A percentile compares a stretch with the other conserved stretches of the same genome.
These are phyloP conservation scores for Serinus canaria DNA, from an alignment of 2,113 vertebrate genomes.

Conservation along the genomic window DNA sequence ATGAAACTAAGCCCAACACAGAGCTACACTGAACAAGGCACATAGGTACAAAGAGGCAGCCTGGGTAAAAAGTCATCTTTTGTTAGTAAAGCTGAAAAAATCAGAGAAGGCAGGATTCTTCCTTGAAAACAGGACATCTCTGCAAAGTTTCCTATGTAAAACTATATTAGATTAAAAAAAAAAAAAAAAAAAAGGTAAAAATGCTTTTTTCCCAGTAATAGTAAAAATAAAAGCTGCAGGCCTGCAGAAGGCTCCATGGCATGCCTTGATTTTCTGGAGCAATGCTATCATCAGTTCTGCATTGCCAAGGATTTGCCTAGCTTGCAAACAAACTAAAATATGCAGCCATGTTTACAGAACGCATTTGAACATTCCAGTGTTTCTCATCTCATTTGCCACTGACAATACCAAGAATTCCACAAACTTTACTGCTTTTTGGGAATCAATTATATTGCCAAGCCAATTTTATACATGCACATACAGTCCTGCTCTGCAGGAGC, in stretches of 20 bases:
- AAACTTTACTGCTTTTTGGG: not conserved
- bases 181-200: not conserved
- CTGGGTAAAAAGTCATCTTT: not conserved
- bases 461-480: not conserved
- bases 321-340: not conserved
- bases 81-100: not conserved
- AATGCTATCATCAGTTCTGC: not conserved
- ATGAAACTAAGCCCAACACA: not conserved
- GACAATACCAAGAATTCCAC: not conserved
- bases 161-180: not conserved
- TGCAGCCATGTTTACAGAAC: not conserved
- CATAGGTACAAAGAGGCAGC: not conserved
- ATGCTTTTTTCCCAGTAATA: not conserved
- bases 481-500: conserved; percentile 6
- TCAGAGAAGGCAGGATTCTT: not conserved
- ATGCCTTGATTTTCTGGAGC: not conserved
- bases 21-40: not conserved
- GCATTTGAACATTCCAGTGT: not conserved
- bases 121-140: not conserved
- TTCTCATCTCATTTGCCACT: not conserved
- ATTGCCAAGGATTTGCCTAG: not conserved
- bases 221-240: not conserved
- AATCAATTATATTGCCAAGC: not conserved
- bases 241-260: not conserved
- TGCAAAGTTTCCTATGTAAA: not conserved